A percentile compares a stretch with the other conserved stretches of the same genome.
Conservation (phyloP, 2,113 vertebrate species). For the cattle (Bos taurus) region DNA sequence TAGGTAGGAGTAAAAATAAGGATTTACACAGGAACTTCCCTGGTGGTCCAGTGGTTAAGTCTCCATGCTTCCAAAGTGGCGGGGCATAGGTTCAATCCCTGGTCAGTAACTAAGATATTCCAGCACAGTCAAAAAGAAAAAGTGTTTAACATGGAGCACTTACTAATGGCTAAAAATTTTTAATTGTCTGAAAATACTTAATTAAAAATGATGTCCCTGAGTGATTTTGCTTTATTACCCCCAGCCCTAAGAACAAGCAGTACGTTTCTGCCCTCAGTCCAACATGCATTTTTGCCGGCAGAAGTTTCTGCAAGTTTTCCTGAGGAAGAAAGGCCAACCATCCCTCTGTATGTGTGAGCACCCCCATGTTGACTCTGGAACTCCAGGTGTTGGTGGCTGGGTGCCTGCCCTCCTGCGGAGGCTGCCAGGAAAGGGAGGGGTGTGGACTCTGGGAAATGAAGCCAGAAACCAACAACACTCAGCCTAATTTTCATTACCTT, state of each 20-base stretch:
- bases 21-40: background rate
- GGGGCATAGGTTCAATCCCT: background rate
- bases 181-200: background rate
- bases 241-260: background rate
- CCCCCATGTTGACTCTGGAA: background rate
- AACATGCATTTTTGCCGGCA: background rate
- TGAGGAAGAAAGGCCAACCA: background rate
- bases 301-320: background rate
- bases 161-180: background rate
- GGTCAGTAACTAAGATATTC: background rate
- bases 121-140: background rate
- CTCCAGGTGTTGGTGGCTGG: background rate
- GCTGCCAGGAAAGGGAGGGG: background rate
- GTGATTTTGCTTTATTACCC: background rate
- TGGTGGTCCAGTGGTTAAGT: background rate
- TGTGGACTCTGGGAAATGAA: background rate
- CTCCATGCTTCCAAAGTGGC: background rate
- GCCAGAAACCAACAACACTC: background rate
- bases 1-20: background rate
- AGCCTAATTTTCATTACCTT: background rate
- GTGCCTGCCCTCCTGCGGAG: background rate
- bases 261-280: background rate
- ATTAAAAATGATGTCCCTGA: background rate
- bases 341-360: background rate
- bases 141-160: background rate